Base-by-base conservation (phyloP, 2,113 vertebrate species). In the Panthera leo region DNA sequence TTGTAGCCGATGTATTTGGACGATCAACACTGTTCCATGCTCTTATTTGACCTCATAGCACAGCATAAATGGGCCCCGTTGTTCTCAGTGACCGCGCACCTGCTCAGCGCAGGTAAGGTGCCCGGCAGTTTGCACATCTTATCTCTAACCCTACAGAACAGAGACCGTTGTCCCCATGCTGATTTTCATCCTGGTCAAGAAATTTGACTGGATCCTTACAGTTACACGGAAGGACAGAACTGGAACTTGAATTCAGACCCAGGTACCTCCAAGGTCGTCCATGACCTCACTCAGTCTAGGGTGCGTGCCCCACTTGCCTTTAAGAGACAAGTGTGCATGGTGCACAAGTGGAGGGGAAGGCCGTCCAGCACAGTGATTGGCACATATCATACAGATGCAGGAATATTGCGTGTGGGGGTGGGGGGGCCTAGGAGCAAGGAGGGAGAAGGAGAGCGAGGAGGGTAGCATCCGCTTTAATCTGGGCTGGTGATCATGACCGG, bases 351-450 rank as follows among this genome's bases (percentile, higher is more conserved):
- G 55, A 86, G 42, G 25, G 13, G 16, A n/a, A 18, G 16, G 4
- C 29, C 70, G 12, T 79, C 85, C 79, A 61, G 80, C 70, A 89
- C 76, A 88, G 10, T 53, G 85, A 90, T 84, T 76, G 85, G 91
- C 75, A 86, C 76, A 55, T n/a, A 14, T 5, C 76, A 51, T 39
- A 11, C 4, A 78, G 31, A 86, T n/a, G 16, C n/a, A 80, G 78
- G 96, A 85, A 36, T 91, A 89, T 55, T 91, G 61, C 36, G 0
- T 45, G 45, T 2, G 2, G 7, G 19, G 21, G 58, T 3, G 19
- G 65, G 73, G 0, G 58, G 45, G n/a, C 67, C 89, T 70, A 82
- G n/a, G 51, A 89, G 45, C 12, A 15, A 42, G 75, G 25, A 25
- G 65, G 63, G 79, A 29, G 39, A 23, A 90, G 39, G 73, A 85